Conservation (phyloP, 2,888 invertebrate species). For the Heteromyza rotundicornis region DNA sequence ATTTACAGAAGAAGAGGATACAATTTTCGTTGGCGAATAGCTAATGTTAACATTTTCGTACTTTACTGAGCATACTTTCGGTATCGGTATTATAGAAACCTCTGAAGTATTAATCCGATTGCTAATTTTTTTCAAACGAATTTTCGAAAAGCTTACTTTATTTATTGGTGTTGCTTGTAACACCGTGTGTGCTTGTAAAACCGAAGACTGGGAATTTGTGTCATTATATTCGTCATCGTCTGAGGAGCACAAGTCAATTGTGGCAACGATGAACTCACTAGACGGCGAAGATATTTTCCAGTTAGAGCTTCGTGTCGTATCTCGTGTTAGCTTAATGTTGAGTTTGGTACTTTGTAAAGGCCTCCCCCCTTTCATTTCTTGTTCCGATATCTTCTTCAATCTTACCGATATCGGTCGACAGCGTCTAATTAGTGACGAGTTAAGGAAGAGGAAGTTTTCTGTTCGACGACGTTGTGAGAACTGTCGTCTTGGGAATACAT, state of each 20-base stretch:
- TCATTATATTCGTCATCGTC: constrained; percentile 66
- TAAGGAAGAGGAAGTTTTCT: constrained; percentile 57
- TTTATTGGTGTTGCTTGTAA: background rate
- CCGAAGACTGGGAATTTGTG: background rate
- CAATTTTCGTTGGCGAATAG: constrained; percentile 5
- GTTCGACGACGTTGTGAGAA: constrained; percentile 53
- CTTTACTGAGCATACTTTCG: constrained; percentile 18
- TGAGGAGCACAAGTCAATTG: constrained; percentile 73
- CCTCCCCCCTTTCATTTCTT: constrained; percentile 43
- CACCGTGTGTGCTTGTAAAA: background rate
- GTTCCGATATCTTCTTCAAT: constrained; percentile 56
- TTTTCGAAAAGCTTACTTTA: background rate
- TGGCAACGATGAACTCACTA: constrained; percentile 63
- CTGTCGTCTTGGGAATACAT: constrained; percentile 59
- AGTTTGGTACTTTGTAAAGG: constrained; percentile 45
- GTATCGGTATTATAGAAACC: constrained; percentile 34
- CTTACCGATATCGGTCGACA: constrained; percentile 61
- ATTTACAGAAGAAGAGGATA: background rate
- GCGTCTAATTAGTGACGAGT: constrained; percentile 57
- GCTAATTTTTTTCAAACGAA: constrained; percentile 8
- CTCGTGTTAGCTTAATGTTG: constrained; percentile 58
- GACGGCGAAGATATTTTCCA: constrained; percentile 58
- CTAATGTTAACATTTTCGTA: background rate
- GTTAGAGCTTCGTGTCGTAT: constrained; percentile 53
- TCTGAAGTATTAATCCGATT: constrained; percentile 31